Evolutionary conservation across 2,888 invertebrate genomes (phyloP).

Genomic region (Nymphalis urticae): DNA sequence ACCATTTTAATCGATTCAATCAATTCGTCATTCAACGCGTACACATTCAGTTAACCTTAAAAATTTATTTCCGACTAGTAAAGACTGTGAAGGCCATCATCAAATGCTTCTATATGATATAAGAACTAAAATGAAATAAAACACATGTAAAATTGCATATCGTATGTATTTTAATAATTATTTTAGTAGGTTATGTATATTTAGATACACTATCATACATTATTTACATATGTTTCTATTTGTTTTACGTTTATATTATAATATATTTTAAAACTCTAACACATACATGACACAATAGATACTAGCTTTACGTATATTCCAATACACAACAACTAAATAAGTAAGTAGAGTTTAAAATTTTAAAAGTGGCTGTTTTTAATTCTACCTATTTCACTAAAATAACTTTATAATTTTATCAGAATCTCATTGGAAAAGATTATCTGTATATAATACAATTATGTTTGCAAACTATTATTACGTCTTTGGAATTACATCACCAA

Average conservation of each 20-base stretch:
- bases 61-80: not conserved
- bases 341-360: constrained; percentile 37
- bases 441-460: constrained; percentile 63
- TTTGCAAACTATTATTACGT: constrained; percentile 77
- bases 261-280: constrained; percentile 42
- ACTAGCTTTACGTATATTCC: constrained; percentile 37
- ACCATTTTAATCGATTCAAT: no score
- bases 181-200: constrained; percentile 58
- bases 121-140: constrained; percentile 25
- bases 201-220: constrained; percentile 71
- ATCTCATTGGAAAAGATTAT: constrained; percentile 39
- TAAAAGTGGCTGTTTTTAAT: constrained; percentile 40
- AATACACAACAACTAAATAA: constrained; percentile 37
- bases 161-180: constrained; percentile 61
- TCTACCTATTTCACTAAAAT: constrained; percentile 36
- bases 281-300: constrained; percentile 44
- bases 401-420: constrained; percentile 32
- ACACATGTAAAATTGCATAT: constrained; percentile 49
- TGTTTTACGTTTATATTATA: constrained; percentile 45
- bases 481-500: constrained; percentile 82
- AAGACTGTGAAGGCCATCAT: not conserved
- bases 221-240: constrained; percentile 63
- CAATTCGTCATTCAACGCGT: no score
- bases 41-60: constrained; percentile 4
- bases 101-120: no score